Evolutionary conservation across 1,140 invertebrate genomes (phyloP).

Genomic region (Calliopsis andreniformis): DNA sequence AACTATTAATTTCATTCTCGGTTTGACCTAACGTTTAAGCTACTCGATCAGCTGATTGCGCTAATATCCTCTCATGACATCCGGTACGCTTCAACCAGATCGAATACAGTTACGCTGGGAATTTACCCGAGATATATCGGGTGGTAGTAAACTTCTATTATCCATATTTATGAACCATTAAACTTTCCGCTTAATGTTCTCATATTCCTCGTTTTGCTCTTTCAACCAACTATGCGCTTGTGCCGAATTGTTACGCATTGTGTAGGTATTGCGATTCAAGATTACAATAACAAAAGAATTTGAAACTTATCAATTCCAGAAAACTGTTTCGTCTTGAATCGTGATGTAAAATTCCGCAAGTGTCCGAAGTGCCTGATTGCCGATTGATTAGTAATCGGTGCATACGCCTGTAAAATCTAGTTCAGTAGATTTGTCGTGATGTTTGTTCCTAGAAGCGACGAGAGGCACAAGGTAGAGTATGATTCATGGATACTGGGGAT

Average conservation of each 20-base stretch:
- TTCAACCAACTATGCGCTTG: neutral
- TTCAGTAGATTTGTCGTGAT: constrained; percentile 22
- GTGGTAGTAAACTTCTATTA: constrained; percentile 2
- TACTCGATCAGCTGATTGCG: no score
- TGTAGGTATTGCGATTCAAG: neutral
- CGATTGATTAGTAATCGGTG: no score
- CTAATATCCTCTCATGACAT: neutral
- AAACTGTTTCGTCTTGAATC: no score
- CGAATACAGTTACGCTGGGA: neutral
- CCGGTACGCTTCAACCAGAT: neutral
- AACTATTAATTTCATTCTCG: no score
- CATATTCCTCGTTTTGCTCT: neutral
- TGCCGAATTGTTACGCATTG: neutral
- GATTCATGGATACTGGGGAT: constrained; percentile 50
- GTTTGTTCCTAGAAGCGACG: constrained; percentile 55
- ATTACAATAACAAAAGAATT: no score
- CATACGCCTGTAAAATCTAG: no score
- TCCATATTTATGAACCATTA: constrained; percentile 9
- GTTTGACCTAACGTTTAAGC: no score
- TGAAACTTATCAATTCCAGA: no score
- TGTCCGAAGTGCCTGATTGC: no score
- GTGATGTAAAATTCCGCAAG: no score
- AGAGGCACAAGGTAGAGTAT: constrained; percentile 53
- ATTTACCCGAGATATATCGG: constrained; percentile 16
- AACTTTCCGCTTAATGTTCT: constrained; percentile 3